phyloP scores from a whole-genome alignment of 2,797 vertebrate species.

The Calcarius lapponicus region DNA sequence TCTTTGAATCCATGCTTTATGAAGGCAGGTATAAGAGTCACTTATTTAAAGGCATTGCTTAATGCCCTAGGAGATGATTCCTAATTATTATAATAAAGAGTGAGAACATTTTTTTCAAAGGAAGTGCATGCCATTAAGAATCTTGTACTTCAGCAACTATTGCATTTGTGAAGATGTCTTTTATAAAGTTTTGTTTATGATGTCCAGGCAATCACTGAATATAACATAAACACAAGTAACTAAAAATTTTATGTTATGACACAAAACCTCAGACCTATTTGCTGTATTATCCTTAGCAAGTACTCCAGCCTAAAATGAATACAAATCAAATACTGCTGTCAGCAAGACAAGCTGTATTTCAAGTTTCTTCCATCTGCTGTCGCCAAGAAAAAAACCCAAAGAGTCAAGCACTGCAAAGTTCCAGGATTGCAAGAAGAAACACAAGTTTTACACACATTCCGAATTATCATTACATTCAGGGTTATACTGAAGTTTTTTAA shows the following conservation, averaged over 20 bases:
- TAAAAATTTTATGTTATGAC: slow-evolving; percentile 1
- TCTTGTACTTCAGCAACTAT: background rate
- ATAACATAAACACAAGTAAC: background rate
- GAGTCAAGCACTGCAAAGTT: background rate
- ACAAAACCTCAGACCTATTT: background rate
- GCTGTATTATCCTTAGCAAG: background rate
- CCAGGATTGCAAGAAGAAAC: background rate
- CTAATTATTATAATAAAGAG: slow-evolving; percentile 31
- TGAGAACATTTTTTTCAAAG: background rate
- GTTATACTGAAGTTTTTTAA: background rate
- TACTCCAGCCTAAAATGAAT: background rate
- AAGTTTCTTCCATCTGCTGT: background rate
- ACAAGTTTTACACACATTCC: background rate
- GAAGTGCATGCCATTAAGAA: background rate
- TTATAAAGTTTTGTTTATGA: slow-evolving; percentile 13
- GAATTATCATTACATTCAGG: background rate
- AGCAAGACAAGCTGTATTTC: background rate
- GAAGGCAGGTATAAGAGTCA: background rate
- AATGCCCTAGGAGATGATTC: background rate
- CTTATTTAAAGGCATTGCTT: slow-evolving; percentile 23
- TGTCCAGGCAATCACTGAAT: background rate
- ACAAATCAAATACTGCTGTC: background rate
- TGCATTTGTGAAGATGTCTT: background rate
- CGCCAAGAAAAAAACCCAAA: background rate
- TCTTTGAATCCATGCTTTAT: background rate